phyloP scores from a whole-genome alignment of 2,888 invertebrate genomes.

The Cheilosia pagana region DNA sequence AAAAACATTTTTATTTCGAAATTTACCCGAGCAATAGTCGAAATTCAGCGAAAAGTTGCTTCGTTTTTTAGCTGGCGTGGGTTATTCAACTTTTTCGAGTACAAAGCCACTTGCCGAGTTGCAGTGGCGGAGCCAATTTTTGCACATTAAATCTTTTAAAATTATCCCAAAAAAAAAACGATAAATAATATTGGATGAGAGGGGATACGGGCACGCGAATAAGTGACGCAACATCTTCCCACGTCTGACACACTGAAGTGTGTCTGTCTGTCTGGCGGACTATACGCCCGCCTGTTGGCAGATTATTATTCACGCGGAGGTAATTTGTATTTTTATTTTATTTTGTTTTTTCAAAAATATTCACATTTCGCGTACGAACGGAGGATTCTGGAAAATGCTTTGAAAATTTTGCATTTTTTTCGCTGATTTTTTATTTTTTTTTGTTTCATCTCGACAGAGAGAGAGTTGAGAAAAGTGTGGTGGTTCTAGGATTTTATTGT shows the following conservation, averaged over 20 bases:
- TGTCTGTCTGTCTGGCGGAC: constrained; percentile 35
- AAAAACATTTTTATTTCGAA: neutral
- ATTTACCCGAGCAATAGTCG: neutral
- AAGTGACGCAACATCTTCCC: constrained; percentile 18
- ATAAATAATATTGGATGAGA: neutral
- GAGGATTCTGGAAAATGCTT: constrained; percentile 11
- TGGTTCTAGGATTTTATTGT: neutral
- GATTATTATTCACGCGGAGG: constrained; percentile 40
- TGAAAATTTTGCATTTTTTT: constrained; percentile 25
- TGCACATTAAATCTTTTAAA: constrained; percentile 21
- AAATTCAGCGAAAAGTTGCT: neutral
- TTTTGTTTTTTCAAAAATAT: neutral
- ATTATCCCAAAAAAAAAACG: constrained; percentile 6
- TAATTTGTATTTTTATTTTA: constrained; percentile 8
- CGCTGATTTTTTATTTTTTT: neutral
- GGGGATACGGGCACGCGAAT: constrained; percentile 18
- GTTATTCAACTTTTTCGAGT: constrained; percentile 22
- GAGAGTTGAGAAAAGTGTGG: neutral
- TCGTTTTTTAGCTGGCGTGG: neutral
- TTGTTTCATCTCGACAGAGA: neutral
- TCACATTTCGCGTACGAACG: neutral
- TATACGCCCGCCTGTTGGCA: constrained; percentile 10
- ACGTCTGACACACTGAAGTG: constrained; percentile 39
- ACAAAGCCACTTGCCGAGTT: constrained; percentile 3
- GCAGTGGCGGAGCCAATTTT: constrained; percentile 7